A percentile compares a stretch with the other conserved stretches of the same genome.
Evolutionary conservation across 1,140 invertebrate species (phyloP).

Genomic region (Liolophura sinensis): DNA sequence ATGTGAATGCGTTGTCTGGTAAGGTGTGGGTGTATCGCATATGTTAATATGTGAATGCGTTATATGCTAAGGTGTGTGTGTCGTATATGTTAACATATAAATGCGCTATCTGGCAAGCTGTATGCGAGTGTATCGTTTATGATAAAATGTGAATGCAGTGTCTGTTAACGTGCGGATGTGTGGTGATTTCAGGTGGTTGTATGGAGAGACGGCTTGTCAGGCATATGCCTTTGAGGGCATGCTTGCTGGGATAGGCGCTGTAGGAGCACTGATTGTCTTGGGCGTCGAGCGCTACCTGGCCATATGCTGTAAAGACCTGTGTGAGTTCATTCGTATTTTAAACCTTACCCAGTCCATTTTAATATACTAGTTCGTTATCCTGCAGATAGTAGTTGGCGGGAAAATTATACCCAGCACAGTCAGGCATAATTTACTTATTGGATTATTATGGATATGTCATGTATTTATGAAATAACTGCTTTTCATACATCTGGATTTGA

Average conservation of each 20-base stretch:
- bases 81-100: too few relatives aligned
- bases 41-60: too few relatives aligned
- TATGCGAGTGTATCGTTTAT: background rate
- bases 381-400: too few relatives aligned
- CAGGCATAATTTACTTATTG: too few relatives aligned
- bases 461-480: too few relatives aligned
- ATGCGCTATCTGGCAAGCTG: background rate
- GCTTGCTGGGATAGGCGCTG: slow-evolving; percentile 50
- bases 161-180: background rate
- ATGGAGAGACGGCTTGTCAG: slow-evolving; percentile 51
- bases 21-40: background rate
- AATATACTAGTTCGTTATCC: background rate
- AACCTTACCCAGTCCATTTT: background rate
- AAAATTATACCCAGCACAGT: too few relatives aligned
- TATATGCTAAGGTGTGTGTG: too few relatives aligned
- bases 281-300: slow-evolving; percentile 53
- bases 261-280: slow-evolving; percentile 48
- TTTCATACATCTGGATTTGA: too few relatives aligned
- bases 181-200: slow-evolving; percentile 52
- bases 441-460: too few relatives aligned
- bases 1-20: too few relatives aligned
- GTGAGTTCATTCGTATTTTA: slow-evolving; percentile 19
- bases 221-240: slow-evolving; percentile 57
- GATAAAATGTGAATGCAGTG: too few relatives aligned
- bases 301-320: slow-evolving; percentile 15